Conservation (phyloP, 2,113 vertebrate genomes). For the Amblyopsis rosae region DNA sequence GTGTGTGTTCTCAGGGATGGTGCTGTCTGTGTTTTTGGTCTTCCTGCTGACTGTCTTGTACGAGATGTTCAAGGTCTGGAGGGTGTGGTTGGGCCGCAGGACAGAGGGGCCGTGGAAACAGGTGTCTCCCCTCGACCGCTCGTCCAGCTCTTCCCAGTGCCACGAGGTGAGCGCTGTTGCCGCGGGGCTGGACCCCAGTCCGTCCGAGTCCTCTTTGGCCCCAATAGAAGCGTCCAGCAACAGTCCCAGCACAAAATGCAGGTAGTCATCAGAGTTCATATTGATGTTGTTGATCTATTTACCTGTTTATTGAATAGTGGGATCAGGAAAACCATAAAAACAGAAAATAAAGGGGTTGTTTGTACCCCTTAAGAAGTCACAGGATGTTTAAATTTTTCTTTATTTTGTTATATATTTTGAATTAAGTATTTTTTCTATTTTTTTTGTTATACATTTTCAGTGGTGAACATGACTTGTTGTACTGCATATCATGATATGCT, state of each 20-base stretch:
- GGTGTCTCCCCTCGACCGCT: constrained; percentile 14
- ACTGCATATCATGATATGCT: no score
- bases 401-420: no score
- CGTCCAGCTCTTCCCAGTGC: constrained; percentile 37
- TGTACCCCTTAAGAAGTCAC: no score
- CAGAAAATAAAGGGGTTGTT: no score
- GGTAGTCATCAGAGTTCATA: constrained; percentile 38
- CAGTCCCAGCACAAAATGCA: constrained; percentile 7
- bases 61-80: constrained; percentile 87
- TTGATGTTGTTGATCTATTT: no score
- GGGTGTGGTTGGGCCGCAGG: constrained; percentile 69
- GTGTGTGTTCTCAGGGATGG: constrained; percentile 79
- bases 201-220: constrained; percentile 62
- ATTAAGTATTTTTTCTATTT: no score
- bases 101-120: constrained; percentile 34
- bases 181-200: constrained; percentile 40
- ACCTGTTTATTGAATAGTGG: no score
- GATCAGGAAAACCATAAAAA: no score
- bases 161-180: constrained; percentile 38
- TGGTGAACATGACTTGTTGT: no score
- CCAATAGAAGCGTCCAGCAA: constrained; percentile 4
- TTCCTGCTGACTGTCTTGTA: constrained; percentile 85
- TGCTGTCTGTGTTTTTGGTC: constrained; percentile 84
- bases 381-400: no score
- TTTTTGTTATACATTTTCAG: no score